phyloP scores from a whole-genome alignment of 2,113 vertebrate species.

The Poeciliopsis retropinna region DNA sequence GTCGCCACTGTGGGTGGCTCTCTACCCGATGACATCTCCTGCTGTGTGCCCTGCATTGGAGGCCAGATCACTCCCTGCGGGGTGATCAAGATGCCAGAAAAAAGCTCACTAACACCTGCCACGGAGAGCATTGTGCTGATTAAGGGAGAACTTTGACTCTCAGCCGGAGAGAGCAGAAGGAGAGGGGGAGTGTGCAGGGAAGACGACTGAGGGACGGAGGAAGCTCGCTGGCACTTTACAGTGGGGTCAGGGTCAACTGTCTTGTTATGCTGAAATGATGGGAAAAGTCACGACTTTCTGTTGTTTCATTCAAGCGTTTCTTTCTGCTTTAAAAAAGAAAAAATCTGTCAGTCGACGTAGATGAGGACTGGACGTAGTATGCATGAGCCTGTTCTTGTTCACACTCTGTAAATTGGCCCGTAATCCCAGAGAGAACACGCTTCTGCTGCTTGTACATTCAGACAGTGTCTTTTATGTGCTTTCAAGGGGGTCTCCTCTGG shows the following conservation, averaged over 20 bases:
- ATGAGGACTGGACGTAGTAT: slow-evolving; percentile 9
- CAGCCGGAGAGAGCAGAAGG: slow-evolving; percentile 64
- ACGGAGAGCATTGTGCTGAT: slow-evolving; percentile 76
- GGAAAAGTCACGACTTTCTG: slow-evolving; percentile 38
- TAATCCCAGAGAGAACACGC: slow-evolving; percentile 59
- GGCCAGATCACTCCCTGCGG: slow-evolving; percentile 58
- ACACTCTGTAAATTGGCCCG: slow-evolving; percentile 59
- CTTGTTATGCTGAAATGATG: slow-evolving; percentile 55
- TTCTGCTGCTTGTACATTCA: slow-evolving; percentile 52
- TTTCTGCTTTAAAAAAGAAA: slow-evolving; percentile 25
- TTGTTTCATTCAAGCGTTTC: slow-evolving; percentile 1
- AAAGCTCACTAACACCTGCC: slow-evolving; percentile 78
- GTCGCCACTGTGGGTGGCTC: slow-evolving; percentile 63
- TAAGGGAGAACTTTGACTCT: slow-evolving; percentile 76
- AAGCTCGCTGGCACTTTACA: slow-evolving; percentile 16
- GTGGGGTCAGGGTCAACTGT: slow-evolving; percentile 40
- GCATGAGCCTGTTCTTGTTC: slow-evolving; percentile 46
- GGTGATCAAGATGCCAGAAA: slow-evolving; percentile 72
- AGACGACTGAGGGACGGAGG: slow-evolving; percentile 28
- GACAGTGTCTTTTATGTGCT: slow-evolving; percentile 57
- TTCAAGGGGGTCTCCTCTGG: slow-evolving; percentile 63
- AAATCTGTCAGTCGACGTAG: not conserved
- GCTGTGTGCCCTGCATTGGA: slow-evolving; percentile 59
- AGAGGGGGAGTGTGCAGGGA: slow-evolving; percentile 46
- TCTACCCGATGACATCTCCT: slow-evolving; percentile 72